Evolutionary conservation across 2,888 invertebrate species (phyloP).

Genomic region (Ganaspis brasiliensis): DNA sequence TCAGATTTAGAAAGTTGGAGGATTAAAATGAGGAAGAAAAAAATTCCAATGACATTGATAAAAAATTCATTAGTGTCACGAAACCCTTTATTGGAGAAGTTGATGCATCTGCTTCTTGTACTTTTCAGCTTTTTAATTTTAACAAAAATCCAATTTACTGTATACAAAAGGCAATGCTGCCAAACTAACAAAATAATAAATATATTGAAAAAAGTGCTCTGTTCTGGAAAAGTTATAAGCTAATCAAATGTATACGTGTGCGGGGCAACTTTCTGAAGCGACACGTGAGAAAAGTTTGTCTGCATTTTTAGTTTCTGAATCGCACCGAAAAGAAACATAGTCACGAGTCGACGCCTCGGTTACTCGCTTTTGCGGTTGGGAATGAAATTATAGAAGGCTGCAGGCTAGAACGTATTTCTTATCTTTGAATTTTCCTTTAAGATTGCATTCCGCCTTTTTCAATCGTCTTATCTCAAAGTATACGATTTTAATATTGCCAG

Average conservation of each 20-base stretch:
- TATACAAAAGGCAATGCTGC: no score
- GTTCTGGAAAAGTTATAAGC: conserved; percentile 11
- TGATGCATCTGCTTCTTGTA: no score
- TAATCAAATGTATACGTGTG: conserved; percentile 17
- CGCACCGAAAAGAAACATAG: conserved; percentile 22
- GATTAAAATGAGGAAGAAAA: no score
- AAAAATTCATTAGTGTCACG: no score
- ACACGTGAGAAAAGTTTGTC: conserved; percentile 37
- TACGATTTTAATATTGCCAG: conserved; percentile 28
- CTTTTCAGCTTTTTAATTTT: no score
- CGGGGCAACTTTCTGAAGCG: conserved; percentile 24
- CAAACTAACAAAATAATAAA: neutral
- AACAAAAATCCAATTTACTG: no score
- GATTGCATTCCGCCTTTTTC: conserved; percentile 41
- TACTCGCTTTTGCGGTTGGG: conserved; percentile 54
- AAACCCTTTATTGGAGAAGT: no score
- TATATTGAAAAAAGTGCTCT: neutral
- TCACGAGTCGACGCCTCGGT: conserved; percentile 54
- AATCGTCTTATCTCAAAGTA: conserved; percentile 25
- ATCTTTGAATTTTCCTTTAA: conserved; percentile 39
- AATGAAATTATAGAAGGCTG: conserved; percentile 54
- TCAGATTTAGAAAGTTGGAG: no score
- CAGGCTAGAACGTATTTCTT: conserved; percentile 40
- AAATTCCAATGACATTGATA: no score
- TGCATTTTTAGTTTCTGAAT: conserved; percentile 34